Percentiles rank a stretch among this genome's conserved stretches.
Conservation (phyloP, 2,888 invertebrate species). For the Alcis repandata region DNA sequence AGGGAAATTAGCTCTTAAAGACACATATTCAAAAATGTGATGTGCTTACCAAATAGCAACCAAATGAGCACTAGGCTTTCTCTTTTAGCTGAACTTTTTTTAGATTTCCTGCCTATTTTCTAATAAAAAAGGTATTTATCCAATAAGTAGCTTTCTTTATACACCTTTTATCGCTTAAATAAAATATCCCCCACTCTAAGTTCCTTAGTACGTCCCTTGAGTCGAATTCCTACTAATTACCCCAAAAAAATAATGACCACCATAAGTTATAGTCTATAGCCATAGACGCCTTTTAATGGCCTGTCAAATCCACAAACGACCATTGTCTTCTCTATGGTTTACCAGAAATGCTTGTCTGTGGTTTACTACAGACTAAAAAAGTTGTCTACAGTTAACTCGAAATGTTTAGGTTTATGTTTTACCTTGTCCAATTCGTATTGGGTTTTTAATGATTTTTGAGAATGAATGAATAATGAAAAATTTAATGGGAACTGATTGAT, state of each 20-base stretch:
- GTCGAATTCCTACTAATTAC: conserved; percentile 67
- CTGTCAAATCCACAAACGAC: conserved; percentile 65
- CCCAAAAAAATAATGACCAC: conserved; percentile 62
- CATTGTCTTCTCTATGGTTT: conserved; percentile 51
- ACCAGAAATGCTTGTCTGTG: conserved; percentile 33
- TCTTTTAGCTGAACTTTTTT: too few relatives aligned
- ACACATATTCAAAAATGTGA: too few relatives aligned
- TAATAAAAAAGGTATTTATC: too few relatives aligned
- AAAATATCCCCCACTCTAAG: not conserved
- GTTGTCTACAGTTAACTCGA: conserved; percentile 11
- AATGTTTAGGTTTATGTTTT: conserved; percentile 14
- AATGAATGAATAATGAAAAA: conserved; percentile 13
- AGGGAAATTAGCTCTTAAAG: too few relatives aligned
- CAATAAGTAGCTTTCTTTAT: too few relatives aligned
- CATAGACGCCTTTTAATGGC: conserved; percentile 62
- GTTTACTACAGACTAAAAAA: conserved; percentile 7
- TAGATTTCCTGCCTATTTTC: too few relatives aligned
- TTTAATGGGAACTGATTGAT: conserved; percentile 14
- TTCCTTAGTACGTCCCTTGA: conserved; percentile 32
- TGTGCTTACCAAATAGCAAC: too few relatives aligned
- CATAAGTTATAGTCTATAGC: conserved; percentile 61
- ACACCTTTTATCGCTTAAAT: too few relatives aligned
- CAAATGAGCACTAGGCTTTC: too few relatives aligned
- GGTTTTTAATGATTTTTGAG: conserved; percentile 13
- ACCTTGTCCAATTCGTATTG: not conserved